Evolutionary conservation across 1,140 invertebrate genomes (phyloP), one percentile per base, ranked within the genome.

Genomic region (Eueides isabella): DNA sequence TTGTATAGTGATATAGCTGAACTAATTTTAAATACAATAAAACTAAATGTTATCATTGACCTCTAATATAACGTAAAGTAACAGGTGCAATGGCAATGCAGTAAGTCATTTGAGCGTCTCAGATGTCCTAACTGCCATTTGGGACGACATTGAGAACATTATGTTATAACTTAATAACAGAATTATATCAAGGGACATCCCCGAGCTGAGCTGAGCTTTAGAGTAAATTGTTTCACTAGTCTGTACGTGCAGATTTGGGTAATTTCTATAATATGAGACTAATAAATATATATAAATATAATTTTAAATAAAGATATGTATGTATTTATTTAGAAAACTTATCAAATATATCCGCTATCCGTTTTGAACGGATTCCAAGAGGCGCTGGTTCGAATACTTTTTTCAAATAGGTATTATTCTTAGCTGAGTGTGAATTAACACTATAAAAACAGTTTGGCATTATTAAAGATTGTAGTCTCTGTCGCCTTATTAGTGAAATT

Each of bases 91-190:
- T n/a, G 38, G 38, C 38, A n/a, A n/a, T 44, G 38, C 4, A 55
- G n/a, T 55, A 55, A 44, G 38, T 44, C 38, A 44, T 5, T 44
- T 44, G 35, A 35, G 4, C 38, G 38, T 44, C 38, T 44, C 16
- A 44, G 38, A 44, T n/a, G 14, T 44, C 38, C 38, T 44, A 44
- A 44, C 14, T 44, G 41, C 41, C 14, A 44, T 44, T 44, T 44
- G 41, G 41, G 41, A 44, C 41, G 41, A 44, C 41, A 19, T 44
- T 44, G 41, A n/a, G n/a, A 44, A 44, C 41, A 44, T 44, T 44
- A 44, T 44, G 16, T n/a, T 44, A 44, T 19, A 44, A 44, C 41
- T 44, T 44, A 44, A 44, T 44, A 44, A n/a, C 41, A 44, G 41
- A 44, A 44, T 19, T 55, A 55, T 55, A 23, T 26, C 48, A 55